Base-by-base conservation (phyloP, 1,140 invertebrate genomes). In the Dysdera silvatica region DNA sequence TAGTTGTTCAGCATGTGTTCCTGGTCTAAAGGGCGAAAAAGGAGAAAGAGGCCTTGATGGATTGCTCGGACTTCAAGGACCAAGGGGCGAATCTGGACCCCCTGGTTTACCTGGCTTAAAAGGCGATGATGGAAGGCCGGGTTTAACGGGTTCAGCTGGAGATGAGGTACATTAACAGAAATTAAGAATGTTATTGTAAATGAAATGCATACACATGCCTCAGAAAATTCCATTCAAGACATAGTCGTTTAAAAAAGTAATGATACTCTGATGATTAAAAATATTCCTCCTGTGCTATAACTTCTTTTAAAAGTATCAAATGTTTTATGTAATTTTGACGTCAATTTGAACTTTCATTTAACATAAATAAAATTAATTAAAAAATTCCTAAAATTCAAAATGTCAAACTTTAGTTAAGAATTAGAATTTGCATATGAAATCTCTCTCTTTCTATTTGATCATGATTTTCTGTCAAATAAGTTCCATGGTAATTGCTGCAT, bases 1-100 rank as follows among this genome's bases (percentile, higher is more conserved):
- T 24, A 66, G 64, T 43, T 90, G 89, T 71, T 80, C 81, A 35
- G 83, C 85, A 61, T 91, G 88, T 74, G 72, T 80, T 28, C 84
- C 87, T 29, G 89, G 89, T 35, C 52, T 73, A 0, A 81, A 81
- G 29, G 68, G 68, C 16, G 65, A 67, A 32, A 65, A 65, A 24
- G 68, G 62, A 37, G 66, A 67, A 3, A 87, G 87, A 0, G 89
- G 89, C n/a, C 86, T 71, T 29, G 65, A 69, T 65, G 68, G 70
- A 16, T 55, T 62, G 8, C 56, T 59, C 51, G 72, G 76, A 24
- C 52, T 65, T 41, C 74, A 77, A 45, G 87, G 87, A 63, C 61
- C 67, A 31, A 68, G 66, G 54, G 81, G 72, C 23, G 61, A 64
- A 33, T 48, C 69, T 43, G 72, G 72, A 23, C 48, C 63, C 12